Conservation (phyloP, 2,797 vertebrate species). For the Macrochelys suwanniensis region DNA sequence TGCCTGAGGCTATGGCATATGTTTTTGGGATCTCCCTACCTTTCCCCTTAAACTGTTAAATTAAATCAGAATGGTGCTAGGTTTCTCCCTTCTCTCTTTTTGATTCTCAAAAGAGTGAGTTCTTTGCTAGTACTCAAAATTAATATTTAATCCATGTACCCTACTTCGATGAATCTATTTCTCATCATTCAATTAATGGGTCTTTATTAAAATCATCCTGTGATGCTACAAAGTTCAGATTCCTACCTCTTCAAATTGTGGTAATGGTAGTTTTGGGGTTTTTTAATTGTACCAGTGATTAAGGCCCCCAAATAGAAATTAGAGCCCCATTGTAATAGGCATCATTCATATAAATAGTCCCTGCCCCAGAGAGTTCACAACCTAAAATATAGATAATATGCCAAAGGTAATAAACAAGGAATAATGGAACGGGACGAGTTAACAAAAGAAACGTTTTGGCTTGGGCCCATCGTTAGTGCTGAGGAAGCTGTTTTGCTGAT, state of each 20-base stretch:
- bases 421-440: background rate
- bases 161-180: background rate
- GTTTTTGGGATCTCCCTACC: background rate
- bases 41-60: background rate
- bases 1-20: background rate
- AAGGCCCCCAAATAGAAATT: fast-evolving
- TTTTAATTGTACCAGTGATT: background rate
- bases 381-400: background rate
- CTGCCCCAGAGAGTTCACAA: too few species aligned
- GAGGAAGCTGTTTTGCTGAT: background rate
- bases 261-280: background rate
- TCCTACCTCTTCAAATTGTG: background rate
- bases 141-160: background rate
- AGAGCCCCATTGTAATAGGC: background rate
- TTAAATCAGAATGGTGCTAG: background rate
- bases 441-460: background rate
- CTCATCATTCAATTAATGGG: background rate
- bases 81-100: background rate
- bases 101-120: background rate
- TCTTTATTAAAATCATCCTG: conserved; percentile 8
- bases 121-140: background rate
- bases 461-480: background rate
- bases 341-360: background rate
- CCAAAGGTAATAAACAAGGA: background rate
- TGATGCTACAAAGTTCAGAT: background rate